Evolutionary conservation across 2,888 invertebrate genomes (phyloP), one percentile per base, ranked within the genome.

Genomic region (Drosophila sordidapex): DNA sequence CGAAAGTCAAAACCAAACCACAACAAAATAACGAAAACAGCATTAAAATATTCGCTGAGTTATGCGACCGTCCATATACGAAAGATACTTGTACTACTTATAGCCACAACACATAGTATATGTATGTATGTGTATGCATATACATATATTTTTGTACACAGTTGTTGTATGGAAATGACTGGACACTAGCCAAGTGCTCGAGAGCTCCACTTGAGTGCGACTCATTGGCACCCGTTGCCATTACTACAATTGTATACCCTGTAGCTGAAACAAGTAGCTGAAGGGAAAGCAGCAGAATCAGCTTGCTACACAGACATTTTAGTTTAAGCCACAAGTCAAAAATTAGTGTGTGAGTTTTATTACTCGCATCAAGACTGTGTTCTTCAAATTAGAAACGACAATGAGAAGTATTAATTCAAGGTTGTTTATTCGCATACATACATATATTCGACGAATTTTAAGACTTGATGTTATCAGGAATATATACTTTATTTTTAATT

Each of bases 51-150:
- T 57, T 79, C 48, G 66, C 61, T 52, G 63, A 75, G 76, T 67
- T 79, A 70, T 79, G 79, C 75, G 76, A 79, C 46, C 74, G 58
- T 48, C 36, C 62, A 63, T 46, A 67, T 58, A 46, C 33, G 70
- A 69, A 60, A 79, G 36, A 70, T 74, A 79, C 75, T 66, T 58
- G 69, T 64, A 74, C 74, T 59, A 68, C 79, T 76, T 74, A 74
- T 35, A 79, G 60, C 35, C 35, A 62, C 46, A 59, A 62, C 46
- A 59, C 13, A 36, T 15, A 31, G 31, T 43, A 18, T 7, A 31
- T n/a, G 5, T 7, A 38, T 40, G 33, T 35, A 13, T 35, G 13
- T 35, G 35, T 35, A 2, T 35, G 40, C 40, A 40, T n/a, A 13
- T 0, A 10, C 10, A 33, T 33, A 33, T 33, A 40, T 8, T n/a